Evolutionary conservation across 2,113 vertebrate genomes (phyloP).

Genomic region (Physeter macrocephalus): DNA sequence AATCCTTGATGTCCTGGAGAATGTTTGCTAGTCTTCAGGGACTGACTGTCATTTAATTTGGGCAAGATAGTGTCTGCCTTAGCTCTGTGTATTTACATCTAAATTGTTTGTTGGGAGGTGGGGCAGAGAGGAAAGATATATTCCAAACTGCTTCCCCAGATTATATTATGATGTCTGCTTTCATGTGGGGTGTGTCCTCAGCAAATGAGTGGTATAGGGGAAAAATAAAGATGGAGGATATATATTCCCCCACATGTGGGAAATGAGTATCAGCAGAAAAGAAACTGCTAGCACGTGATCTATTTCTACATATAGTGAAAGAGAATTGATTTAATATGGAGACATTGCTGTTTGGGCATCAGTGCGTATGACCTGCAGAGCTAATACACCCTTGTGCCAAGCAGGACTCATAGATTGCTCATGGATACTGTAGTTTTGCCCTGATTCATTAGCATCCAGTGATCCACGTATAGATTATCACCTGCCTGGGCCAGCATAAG

Average conservation of each 20-base stretch:
- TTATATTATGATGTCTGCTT: slow-evolving; percentile 45
- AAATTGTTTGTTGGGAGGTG: slow-evolving; percentile 50
- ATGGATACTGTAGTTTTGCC: neutral
- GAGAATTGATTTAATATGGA: neutral
- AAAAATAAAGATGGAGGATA: neutral
- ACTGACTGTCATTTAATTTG: slow-evolving; percentile 65
- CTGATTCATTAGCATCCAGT: neutral
- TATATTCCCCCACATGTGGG: neutral
- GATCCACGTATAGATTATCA: neutral
- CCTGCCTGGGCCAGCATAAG: too few species aligned
- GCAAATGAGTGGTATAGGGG: neutral
- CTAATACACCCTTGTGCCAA: neutral
- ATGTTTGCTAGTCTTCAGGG: slow-evolving; percentile 54
- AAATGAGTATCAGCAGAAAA: neutral
- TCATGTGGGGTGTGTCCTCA: neutral
- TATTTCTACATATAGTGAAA: neutral
- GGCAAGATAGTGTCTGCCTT: slow-evolving; percentile 58
- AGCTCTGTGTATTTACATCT: slow-evolving; percentile 65
- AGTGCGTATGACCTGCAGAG: neutral
- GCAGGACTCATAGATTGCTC: neutral
- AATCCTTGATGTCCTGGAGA: slow-evolving; percentile 62
- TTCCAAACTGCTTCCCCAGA: neutral
- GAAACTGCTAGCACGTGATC: neutral
- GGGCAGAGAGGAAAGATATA: neutral
- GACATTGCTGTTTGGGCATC: neutral